phyloP scores from a whole-genome alignment of 2,888 invertebrate genomes.

The Ennomos fuscantarius region DNA sequence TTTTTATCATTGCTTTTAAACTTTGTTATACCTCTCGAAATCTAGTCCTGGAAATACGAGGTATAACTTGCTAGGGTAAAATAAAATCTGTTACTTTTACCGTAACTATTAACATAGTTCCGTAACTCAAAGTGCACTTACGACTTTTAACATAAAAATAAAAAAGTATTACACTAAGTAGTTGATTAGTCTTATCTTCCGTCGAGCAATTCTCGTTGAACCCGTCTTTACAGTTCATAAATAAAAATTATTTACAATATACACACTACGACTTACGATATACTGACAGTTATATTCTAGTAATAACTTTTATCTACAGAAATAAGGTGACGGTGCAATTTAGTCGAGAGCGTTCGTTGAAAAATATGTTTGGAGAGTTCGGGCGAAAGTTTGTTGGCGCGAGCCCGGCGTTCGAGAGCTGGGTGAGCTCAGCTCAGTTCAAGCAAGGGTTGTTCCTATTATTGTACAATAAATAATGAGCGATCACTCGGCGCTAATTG shows the following conservation, averaged over 20 bases:
- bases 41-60: slow-evolving; percentile 38
- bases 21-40: slow-evolving; percentile 15
- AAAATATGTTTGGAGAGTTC: slow-evolving; percentile 5
- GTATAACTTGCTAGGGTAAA: slow-evolving; percentile 27
- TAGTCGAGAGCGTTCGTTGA: slow-evolving; percentile 46
- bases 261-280: slow-evolving; percentile 79
- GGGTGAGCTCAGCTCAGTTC: slow-evolving; percentile 16
- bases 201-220: slow-evolving; percentile 72
- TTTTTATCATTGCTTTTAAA: slow-evolving; percentile 5
- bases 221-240: slow-evolving; percentile 76
- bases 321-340: slow-evolving; percentile 61
- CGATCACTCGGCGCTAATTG: slow-evolving; percentile 19
- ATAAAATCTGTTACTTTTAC: slow-evolving; percentile 57
- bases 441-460: slow-evolving; percentile 30
- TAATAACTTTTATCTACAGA: slow-evolving; percentile 80
- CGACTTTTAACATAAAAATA: slow-evolving; percentile 69
- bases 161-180: slow-evolving; percentile 77
- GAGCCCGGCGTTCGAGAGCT: slow-evolving; percentile 2
- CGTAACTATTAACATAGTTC: slow-evolving; percentile 74
- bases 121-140: slow-evolving; percentile 84
- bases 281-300: slow-evolving; percentile 76
- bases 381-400: slow-evolving; percentile 14
- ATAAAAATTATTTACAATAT: slow-evolving; percentile 82
- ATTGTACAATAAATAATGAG: slow-evolving; percentile 29
- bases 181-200: slow-evolving; percentile 58